Base-by-base conservation (phyloP, 1,140 invertebrate genomes). In the Hyles vespertilio region DNA sequence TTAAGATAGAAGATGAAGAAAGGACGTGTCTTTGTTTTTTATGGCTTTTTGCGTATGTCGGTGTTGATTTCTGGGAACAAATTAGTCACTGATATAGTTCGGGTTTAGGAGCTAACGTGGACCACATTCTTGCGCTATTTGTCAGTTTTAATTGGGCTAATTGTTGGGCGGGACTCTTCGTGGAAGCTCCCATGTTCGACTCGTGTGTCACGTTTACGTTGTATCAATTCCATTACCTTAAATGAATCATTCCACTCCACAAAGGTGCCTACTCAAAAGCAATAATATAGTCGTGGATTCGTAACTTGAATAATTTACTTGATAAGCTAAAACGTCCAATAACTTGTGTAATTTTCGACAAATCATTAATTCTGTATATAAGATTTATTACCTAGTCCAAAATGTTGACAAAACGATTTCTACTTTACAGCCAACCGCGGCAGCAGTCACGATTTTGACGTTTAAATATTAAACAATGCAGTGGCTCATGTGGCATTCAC, bases 141-240 rank as follows among this genome's bases (percentile, higher is more conserved):
- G 70, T 69, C 64, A 58, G 67, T 69, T 71, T 79, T 79, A 81
- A 80, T 79, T 77, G 81, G 61, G 44, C 67, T 79, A 82, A 84
- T 81, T 82, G 71, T 63, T 70, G 74, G 73, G 70, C 60, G 72
- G 70, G 59, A 64, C 68, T 72, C 70, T 84, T 78, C 77, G 65
- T 72, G 60, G 77, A 75, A 79, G 59, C 67, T 50, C 57, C 55
- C 51, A 0, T 22, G 10, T 44, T 33, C 45, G 32, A 9, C n/a
- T 55, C 7, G 12, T 47, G 32, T 36, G 33, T 51, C 32, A 33
- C 11, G 46, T n/a, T 48, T 3, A 5, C 12, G 46, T 1, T 8
- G 46, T 48, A n/a, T 48, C 46, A 48, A 40, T 40, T 2, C 4
- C 5, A 40, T 40, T 40, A 40, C 36, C 36, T 40, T 40, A 40